Evolutionary conservation across 2,888 invertebrate species (phyloP).

Genomic region (Coleophora flavipennella): DNA sequence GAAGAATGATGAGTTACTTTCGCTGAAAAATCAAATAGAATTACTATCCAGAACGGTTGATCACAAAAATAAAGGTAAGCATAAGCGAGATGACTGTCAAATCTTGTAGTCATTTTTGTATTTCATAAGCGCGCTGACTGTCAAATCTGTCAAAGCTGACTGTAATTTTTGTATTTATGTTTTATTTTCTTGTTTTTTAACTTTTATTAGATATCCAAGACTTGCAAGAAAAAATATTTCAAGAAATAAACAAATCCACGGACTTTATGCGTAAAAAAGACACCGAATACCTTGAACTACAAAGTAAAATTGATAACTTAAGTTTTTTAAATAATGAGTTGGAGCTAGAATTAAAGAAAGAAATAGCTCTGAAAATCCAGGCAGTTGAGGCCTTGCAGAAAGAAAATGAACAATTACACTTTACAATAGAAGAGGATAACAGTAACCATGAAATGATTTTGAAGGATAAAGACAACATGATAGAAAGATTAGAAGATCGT

Average conservation of each 20-base stretch:
- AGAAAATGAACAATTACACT: constrained; percentile 37
- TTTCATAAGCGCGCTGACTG: neutral
- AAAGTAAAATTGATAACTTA: constrained; percentile 18
- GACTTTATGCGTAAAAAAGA: neutral
- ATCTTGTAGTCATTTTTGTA: neutral
- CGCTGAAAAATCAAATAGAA: constrained; percentile 12
- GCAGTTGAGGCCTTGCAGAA: constrained; percentile 26
- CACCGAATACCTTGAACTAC: constrained; percentile 16
- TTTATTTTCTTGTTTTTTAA: neutral
- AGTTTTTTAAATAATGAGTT: constrained; percentile 20
- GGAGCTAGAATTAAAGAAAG: constrained; percentile 25
- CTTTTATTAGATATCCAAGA: neutral
- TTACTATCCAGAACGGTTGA: constrained; percentile 16
- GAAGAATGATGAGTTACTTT: constrained; percentile 17
- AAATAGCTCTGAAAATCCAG: constrained; percentile 22
- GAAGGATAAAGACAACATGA: constrained; percentile 34
- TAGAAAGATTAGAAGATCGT: constrained; percentile 30
- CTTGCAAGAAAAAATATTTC: neutral
- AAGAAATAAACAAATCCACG: neutral
- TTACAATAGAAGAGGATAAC: constrained; percentile 33
- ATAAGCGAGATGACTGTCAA: neutral
- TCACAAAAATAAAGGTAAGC: constrained; percentile 28
- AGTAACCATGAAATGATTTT: constrained; percentile 30
- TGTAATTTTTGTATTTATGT: neutral
- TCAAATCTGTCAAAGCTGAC: neutral